These are phyloP conservation scores for Carpatolechia fugitivella DNA, from an alignment of 2,888 invertebrate species.

Conservation along the genomic window DNA sequence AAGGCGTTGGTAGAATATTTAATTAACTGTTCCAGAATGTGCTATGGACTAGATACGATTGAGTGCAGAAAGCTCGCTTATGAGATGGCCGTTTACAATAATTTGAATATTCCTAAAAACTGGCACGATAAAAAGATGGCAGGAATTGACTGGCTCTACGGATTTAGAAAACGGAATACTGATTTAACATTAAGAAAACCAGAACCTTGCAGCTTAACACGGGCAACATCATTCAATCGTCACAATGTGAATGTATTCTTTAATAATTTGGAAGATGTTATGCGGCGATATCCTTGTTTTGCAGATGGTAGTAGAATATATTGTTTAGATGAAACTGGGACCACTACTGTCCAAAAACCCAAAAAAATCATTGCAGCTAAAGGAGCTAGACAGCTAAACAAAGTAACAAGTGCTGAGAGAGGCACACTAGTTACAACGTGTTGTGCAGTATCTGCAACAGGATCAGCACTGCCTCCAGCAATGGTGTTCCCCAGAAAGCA, in stretches of 20 bases:
- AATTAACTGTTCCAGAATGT: conserved; percentile 8
- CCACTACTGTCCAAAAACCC: conserved; percentile 27
- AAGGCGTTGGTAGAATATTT: conserved; percentile 7
- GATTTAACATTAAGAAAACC: conserved; percentile 12
- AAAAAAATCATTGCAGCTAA: conserved; percentile 29
- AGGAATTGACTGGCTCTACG: conserved; percentile 11
- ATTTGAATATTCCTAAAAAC: conserved; percentile 1
- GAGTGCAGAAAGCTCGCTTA: conserved; percentile 11
- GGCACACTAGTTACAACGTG: conserved; percentile 35
- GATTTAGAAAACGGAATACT: conserved; percentile 10
- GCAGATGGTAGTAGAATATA: conserved; percentile 26
- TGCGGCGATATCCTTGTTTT: conserved; percentile 20
- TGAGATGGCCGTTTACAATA: conserved; percentile 2
- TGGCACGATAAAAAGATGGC: conserved; percentile 8
- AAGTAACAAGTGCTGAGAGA: conserved; percentile 39
- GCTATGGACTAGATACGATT: conserved; percentile 7
- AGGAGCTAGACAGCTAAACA: conserved; percentile 31
- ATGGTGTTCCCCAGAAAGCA: conserved; percentile 41
- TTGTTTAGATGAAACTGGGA: conserved; percentile 30
- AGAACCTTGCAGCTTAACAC: conserved; percentile 8
- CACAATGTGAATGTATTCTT: conserved; percentile 23
- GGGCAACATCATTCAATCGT: conserved; percentile 15
- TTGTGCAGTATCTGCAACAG: conserved; percentile 35
- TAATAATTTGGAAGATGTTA: conserved; percentile 16
- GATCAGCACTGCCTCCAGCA: conserved; percentile 32